Percentiles rank a stretch among this genome's conserved stretches.
Evolutionary conservation across 92 coral and sea anemone species (phyloP).

Genomic region (Zoanthus sansibaricus): DNA sequence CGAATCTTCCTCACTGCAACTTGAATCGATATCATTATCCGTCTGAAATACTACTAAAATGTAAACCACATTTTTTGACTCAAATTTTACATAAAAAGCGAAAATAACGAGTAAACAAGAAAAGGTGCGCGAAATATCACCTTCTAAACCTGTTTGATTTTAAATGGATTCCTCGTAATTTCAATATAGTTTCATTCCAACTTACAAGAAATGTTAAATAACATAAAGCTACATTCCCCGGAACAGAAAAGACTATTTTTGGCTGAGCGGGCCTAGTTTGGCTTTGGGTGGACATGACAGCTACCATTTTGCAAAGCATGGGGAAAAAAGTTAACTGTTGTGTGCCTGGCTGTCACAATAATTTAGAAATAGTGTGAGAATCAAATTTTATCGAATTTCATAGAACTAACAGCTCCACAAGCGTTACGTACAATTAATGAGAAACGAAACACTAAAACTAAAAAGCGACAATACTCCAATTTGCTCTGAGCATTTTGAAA

Average conservation of each 20-base stretch:
- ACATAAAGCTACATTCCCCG: not conserved
- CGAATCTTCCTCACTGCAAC: not conserved
- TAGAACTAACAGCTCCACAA: constrained; percentile 27
- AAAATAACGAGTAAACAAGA: too few species aligned
- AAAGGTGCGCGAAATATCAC: too few species aligned
- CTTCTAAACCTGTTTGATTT: too few species aligned
- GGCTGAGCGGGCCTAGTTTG: constrained; percentile 23
- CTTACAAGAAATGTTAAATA: too few species aligned
- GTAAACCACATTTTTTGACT: too few species aligned
- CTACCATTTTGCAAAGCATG: not conserved
- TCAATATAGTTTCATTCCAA: too few species aligned
- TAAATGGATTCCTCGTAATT: too few species aligned
- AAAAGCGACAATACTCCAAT: constrained; percentile 26
- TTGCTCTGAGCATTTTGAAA: constrained; percentile 32
- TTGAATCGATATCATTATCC: too few species aligned
- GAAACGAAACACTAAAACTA: not conserved
- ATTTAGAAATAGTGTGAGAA: constrained; percentile 50
- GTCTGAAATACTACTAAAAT: too few species aligned
- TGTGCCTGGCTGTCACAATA: constrained; percentile 29
- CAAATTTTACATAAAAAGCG: too few species aligned
- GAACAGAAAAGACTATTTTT: constrained; percentile 4
- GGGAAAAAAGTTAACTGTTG: constrained; percentile 8
- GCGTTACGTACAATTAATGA: constrained; percentile 6
- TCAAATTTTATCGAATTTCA: constrained; percentile 48
- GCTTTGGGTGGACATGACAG: constrained; percentile 11